A percentile compares a stretch with the other conserved stretches of the same genome.
Evolutionary conservation across 2,113 vertebrate species (phyloP).

Genomic region (Hippopotamus amphibius): DNA sequence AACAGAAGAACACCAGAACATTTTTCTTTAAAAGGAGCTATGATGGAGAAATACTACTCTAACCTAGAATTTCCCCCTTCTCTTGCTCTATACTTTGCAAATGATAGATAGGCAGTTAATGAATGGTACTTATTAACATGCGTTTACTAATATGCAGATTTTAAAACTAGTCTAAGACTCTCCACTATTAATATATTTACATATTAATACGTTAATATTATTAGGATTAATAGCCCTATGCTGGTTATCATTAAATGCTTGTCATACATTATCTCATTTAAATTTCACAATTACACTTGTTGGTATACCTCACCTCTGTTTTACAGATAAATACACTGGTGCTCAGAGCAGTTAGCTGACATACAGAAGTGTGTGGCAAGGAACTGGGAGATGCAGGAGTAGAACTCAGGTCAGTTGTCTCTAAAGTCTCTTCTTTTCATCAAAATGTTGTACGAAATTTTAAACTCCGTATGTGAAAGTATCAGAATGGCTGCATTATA

Average conservation of each 20-base stretch:
- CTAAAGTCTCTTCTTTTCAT: background rate
- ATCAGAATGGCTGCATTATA: background rate
- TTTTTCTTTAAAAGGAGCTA: background rate
- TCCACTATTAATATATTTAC: background rate
- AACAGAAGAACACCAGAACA: background rate
- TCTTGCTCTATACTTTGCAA: background rate
- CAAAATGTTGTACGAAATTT: background rate
- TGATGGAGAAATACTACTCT: background rate
- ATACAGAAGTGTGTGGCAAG: background rate
- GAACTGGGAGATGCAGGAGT: background rate
- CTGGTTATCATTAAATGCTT: background rate
- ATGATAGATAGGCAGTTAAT: background rate
- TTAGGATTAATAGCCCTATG: background rate
- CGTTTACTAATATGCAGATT: background rate
- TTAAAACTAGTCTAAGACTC: background rate
- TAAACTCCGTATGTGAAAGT: background rate
- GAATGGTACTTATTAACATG: constrained; percentile 1
- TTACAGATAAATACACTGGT: background rate
- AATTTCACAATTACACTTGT: background rate
- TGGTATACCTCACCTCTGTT: background rate
- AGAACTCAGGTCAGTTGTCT: background rate
- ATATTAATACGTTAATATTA: background rate
- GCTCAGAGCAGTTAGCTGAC: background rate
- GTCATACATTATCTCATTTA: background rate
- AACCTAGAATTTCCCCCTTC: background rate